A percentile compares a stretch with the other conserved stretches of the same genome.
Conservation (phyloP, 1,140 invertebrate genomes). For the Neotoxoptera formosana region DNA sequence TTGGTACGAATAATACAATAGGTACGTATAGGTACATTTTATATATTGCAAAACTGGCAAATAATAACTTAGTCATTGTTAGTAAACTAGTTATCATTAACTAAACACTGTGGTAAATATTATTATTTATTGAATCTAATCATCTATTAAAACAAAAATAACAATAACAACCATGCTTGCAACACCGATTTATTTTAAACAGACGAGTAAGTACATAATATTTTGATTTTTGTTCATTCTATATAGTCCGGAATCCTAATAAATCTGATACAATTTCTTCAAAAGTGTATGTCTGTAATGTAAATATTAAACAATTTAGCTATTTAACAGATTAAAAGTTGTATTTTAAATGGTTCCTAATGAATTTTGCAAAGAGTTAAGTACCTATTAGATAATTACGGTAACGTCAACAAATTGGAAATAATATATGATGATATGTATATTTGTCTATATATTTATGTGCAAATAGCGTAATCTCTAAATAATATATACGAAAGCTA, state of each 20-base stretch:
- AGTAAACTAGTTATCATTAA: no score
- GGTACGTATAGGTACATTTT: no score
- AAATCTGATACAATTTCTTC: neutral
- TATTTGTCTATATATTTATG: neutral
- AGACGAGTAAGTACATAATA: neutral
- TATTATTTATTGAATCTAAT: no score
- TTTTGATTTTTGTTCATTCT: neutral
- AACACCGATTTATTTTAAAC: neutral
- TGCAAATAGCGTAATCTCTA: neutral
- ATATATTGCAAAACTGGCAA: no score
- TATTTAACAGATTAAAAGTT: neutral
- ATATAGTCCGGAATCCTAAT: neutral
- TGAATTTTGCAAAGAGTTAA: neutral
- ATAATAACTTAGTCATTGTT: no score
- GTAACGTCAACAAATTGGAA: neutral
- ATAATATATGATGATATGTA: neutral
- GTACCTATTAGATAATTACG: neutral
- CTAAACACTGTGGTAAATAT: no score
- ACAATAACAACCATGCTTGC: neutral
- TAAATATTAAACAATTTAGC: neutral
- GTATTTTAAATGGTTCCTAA: neutral
- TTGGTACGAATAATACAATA: no score
- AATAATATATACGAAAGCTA: neutral
- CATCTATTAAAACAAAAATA: neutral
- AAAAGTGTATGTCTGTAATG: slow-evolving; percentile 33